Evolutionary conservation across 2,888 invertebrate genomes (phyloP).

Genomic region (Hirtodrosophila cameraria): DNA sequence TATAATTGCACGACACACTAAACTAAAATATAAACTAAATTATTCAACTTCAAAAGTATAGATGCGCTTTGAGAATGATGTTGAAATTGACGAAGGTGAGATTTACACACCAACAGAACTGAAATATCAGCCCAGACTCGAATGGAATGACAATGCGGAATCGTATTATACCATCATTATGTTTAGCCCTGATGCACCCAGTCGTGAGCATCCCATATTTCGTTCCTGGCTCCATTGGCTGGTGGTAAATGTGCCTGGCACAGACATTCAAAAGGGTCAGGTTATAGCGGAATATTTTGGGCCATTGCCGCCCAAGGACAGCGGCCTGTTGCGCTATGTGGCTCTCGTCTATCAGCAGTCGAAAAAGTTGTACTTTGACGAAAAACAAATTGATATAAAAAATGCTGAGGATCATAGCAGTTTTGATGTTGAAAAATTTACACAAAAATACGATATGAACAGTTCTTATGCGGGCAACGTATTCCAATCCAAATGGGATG

Average conservation of each 20-base stretch:
- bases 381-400: slow-evolving; percentile 78
- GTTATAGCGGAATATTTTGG: slow-evolving; percentile 91
- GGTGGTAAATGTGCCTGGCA: slow-evolving; percentile 93
- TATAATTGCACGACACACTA: slow-evolving; percentile 3
- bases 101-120: slow-evolving; percentile 88
- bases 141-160: slow-evolving; percentile 67
- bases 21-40: background rate
- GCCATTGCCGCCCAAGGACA: slow-evolving; percentile 91
- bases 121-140: slow-evolving; percentile 70
- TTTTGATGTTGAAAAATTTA: slow-evolving; percentile 75
- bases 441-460: slow-evolving; percentile 89
- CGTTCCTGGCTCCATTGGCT: slow-evolving; percentile 97
- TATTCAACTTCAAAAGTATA: slow-evolving; percentile 14
- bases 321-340: slow-evolving; percentile 91
- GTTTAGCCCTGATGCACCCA: slow-evolving; percentile 94
- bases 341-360: slow-evolving; percentile 90
- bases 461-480: slow-evolving; percentile 91
- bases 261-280: slow-evolving; percentile 89
- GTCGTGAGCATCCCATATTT: slow-evolving; percentile 89
- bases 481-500: slow-evolving; percentile 91
- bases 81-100: slow-evolving; percentile 87
- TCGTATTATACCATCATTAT: slow-evolving; percentile 75
- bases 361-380: slow-evolving; percentile 86
- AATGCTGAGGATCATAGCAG: slow-evolving; percentile 84
- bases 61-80: slow-evolving; percentile 78